Percentiles rank a stretch among this genome's conserved stretches.
Evolutionary conservation across 2,113 vertebrate species (phyloP).

Genomic region (Trinectes maculatus): DNA sequence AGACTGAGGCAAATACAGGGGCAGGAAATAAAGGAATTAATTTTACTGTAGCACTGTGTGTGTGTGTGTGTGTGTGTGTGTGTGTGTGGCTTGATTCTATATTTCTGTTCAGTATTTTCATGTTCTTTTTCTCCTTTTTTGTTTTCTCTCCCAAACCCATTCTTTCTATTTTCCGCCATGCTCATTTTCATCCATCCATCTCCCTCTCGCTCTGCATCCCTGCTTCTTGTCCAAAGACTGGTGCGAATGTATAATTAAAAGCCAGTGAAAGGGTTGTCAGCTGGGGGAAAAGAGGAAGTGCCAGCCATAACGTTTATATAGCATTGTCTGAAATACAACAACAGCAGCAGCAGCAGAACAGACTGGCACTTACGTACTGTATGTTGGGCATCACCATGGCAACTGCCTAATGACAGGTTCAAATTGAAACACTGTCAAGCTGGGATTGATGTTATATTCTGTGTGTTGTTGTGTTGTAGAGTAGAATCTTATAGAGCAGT

Average conservation of each 20-base stretch:
- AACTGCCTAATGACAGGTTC: constrained; percentile 25
- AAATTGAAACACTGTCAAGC: constrained; percentile 11
- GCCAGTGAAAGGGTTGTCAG: constrained; percentile 41
- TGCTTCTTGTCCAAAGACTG: not conserved
- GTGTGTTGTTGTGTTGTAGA: not conserved
- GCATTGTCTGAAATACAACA: constrained; percentile 21
- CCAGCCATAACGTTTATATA: constrained; percentile 18
- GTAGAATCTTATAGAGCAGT: not conserved
- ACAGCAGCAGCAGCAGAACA: constrained; percentile 2
- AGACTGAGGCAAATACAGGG: constrained; percentile 8
- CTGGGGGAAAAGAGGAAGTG: not conserved
- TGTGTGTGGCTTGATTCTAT: constrained; percentile 6
- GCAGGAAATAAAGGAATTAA: constrained; percentile 15
- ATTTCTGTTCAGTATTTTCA: not conserved
- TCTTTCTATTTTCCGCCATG: not conserved
- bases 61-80: not conserved
- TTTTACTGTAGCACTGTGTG: constrained; percentile 22
- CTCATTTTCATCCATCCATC: not conserved
- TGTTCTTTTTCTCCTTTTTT: not conserved
- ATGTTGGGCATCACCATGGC: constrained; percentile 19
- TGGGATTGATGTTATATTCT: not conserved
- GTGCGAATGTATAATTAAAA: constrained; percentile 58
- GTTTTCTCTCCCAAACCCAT: no score
- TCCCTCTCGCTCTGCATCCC: constrained; percentile 7
- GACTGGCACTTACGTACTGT: constrained; percentile 7